These are phyloP conservation scores for Eulemur albifrons DNA, from an alignment of 2,797 vertebrate genomes.

Conservation along the genomic window DNA sequence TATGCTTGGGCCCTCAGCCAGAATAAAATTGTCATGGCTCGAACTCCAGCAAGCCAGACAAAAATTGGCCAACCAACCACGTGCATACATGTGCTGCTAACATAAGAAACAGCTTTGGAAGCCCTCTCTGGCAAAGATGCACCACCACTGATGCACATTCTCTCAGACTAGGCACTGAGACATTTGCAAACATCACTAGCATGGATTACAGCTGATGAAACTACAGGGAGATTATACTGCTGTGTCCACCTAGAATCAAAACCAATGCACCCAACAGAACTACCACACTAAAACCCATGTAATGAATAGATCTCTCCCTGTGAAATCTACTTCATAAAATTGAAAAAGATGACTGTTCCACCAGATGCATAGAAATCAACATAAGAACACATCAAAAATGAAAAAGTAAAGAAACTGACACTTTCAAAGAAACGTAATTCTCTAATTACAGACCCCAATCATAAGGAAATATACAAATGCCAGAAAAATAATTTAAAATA, in stretches of 20 bases:
- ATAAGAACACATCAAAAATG: background rate
- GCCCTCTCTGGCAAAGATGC: background rate
- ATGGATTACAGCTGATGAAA: background rate
- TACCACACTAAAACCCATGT: background rate
- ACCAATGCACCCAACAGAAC: background rate
- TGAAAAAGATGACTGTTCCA: background rate
- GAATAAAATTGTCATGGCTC: background rate
- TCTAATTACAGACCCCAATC: background rate
- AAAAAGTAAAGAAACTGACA: background rate
- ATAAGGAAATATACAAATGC: background rate
- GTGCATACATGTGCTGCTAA: background rate
- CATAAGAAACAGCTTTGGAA: background rate
- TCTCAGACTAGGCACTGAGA: background rate
- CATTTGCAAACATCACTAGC: background rate
- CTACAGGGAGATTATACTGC: background rate
- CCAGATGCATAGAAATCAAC: background rate
- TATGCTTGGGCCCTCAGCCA: background rate
- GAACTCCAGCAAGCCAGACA: background rate
- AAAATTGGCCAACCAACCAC: background rate
- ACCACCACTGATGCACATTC: background rate
- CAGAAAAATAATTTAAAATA: background rate
- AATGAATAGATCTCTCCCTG: background rate
- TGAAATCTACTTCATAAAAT: background rate
- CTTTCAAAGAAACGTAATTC: background rate
- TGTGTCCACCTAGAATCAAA: background rate